Evolutionary conservation across 2,113 vertebrate genomes (phyloP).

Genomic region (Crypturellus undulatus): DNA sequence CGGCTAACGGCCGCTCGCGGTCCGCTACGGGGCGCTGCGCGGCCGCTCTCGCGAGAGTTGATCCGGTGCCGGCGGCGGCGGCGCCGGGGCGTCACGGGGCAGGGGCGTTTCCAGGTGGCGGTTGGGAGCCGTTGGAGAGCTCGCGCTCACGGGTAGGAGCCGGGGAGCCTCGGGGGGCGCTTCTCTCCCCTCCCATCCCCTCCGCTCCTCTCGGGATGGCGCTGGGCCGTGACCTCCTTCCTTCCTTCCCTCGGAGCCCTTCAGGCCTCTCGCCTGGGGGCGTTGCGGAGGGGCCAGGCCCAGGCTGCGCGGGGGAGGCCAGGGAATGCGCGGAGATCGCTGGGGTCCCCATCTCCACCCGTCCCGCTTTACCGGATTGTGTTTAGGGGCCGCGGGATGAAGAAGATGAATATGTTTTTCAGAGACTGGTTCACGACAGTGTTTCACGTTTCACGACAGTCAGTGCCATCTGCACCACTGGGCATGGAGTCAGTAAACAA

Average conservation of each 20-base stretch:
- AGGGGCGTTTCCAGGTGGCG: not conserved
- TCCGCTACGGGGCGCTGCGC: no score
- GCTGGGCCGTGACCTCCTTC: not conserved
- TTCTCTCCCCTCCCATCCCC: no score
- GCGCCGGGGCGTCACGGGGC: not conserved
- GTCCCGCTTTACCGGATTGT: rapidly evolving
- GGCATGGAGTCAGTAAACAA: not conserved
- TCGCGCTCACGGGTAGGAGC: not conserved
- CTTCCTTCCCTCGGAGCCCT: no score
- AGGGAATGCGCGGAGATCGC: no score
- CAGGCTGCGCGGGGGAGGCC: not conserved
- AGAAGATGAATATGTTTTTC: rapidly evolving
- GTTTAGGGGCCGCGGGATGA: no score
- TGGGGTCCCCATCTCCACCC: no score
- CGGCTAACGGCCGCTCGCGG: no score
- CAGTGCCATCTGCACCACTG: rapidly evolving
- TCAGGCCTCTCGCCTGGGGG: no score
- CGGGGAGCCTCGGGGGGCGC: not conserved
- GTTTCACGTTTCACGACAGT: rapidly evolving
- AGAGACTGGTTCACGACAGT: rapidly evolving
- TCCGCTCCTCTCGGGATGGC: no score
- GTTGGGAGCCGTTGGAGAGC: not conserved
- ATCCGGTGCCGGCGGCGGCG: not conserved
- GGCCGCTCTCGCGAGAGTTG: no score
- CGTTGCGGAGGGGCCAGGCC: not conserved